These are phyloP conservation scores for Mayetiola destructor DNA, from an alignment of 2,888 invertebrate genomes.

Conservation along the genomic window DNA sequence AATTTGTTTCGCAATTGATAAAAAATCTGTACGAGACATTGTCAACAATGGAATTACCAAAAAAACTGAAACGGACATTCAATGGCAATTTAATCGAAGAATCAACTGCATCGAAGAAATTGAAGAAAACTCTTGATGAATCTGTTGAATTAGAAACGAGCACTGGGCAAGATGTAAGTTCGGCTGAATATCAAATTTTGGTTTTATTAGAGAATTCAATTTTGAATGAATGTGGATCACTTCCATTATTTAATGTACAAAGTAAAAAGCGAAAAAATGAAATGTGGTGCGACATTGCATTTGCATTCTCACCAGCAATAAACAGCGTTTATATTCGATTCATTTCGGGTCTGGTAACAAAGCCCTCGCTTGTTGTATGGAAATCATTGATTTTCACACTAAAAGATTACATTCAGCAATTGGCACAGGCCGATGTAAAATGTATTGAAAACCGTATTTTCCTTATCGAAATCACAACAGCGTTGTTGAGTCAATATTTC, in stretches of 20 bases:
- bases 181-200: background rate
- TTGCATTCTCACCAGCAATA: slow-evolving; percentile 28
- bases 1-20: slow-evolving; percentile 27
- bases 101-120: slow-evolving; percentile 16
- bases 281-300: slow-evolving; percentile 19
- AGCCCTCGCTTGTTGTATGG: slow-evolving; percentile 32
- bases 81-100: slow-evolving; percentile 6
- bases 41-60: slow-evolving; percentile 19
- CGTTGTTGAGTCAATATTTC: slow-evolving; percentile 29
- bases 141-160: slow-evolving; percentile 6
- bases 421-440: slow-evolving; percentile 14
- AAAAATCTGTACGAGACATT: slow-evolving; percentile 27
- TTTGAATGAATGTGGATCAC: background rate
- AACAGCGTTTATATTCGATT: slow-evolving; percentile 29
- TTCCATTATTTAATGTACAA: background rate
- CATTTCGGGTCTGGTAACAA: slow-evolving; percentile 27
- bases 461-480: slow-evolving; percentile 28
- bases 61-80: slow-evolving; percentile 19
- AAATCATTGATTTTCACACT: slow-evolving; percentile 27
- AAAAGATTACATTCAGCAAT: slow-evolving; percentile 13
- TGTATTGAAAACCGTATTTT: slow-evolving; percentile 24
- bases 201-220: background rate
- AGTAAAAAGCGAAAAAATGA: background rate
- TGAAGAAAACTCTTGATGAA: slow-evolving; percentile 7
- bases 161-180: background rate